Evolutionary conservation across 1,140 invertebrate genomes (phyloP), one percentile per base, ranked within the genome.

Genomic region (Nixonia krombeini): DNA sequence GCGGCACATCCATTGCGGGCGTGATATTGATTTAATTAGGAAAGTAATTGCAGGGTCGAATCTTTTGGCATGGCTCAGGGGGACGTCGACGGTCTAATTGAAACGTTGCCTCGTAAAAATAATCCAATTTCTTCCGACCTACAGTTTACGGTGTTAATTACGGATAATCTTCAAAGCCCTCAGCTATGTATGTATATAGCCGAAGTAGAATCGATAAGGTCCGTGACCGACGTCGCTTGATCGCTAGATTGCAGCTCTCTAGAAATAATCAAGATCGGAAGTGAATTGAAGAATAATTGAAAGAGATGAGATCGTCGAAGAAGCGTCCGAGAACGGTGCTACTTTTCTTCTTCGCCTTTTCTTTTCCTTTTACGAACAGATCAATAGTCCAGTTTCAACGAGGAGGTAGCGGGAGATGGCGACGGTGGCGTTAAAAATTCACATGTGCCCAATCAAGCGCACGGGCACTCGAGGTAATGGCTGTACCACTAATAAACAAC

Each of bases 1-100:
- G n/a, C n/a, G n/a, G n/a, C n/a, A n/a, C n/a, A n/a, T n/a, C n/a
- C n/a, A n/a, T n/a, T n/a, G n/a, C n/a, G n/a, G n/a, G n/a, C n/a
- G n/a, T 73, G 67, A 81, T 82, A 81, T 80, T 78, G 77, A 85
- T 84, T 83, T 77, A 81, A 84, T 85, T 82, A 84, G 66, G 72
- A 72, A 72, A 78, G 74, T 83, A 85, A 85, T 84, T 83, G 79
- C 76, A 75, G 78, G 77, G 61, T 82, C 68, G 74, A 78, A 82
- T 81, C 75, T 76, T 82, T 79, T 70, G 73, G 78, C 73, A 76
- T 83, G 70, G 79, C 83, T 84, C 45, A 78, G 64, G 81, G 82
- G 80, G 79, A 83, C 76, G 78, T 82, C 73, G 75, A 78, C 73
- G 72, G 62, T 72, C 70, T 82, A 80, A 85, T 85, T 85, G 80